phyloP scores from a whole-genome alignment of 2,888 invertebrate species.

The Poecilus cupreus region DNA sequence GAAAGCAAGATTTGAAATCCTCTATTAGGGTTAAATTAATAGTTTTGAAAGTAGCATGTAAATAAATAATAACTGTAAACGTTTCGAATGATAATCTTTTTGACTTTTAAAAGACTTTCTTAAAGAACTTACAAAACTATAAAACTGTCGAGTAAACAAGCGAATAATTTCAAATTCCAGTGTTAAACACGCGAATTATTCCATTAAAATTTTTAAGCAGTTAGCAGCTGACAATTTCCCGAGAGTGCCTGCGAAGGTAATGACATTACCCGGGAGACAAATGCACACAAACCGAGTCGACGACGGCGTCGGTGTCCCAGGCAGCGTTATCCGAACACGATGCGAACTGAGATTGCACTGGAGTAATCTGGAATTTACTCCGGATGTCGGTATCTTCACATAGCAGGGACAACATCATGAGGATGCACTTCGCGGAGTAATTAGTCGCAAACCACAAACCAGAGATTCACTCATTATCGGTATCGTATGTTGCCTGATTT shows the following conservation, averaged over 20 bases:
- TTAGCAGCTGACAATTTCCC: slow-evolving; percentile 3
- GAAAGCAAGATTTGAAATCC: too few species aligned
- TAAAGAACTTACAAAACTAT: too few species aligned
- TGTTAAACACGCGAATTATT: not conserved
- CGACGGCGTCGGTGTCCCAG: not conserved
- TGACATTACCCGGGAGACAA: slow-evolving; percentile 14
- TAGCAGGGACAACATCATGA: too few species aligned
- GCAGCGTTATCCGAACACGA: too few species aligned
- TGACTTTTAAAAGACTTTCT: not conserved
- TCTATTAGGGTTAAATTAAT: too few species aligned
- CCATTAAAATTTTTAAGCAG: not conserved
- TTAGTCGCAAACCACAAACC: not conserved
- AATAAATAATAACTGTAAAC: too few species aligned
- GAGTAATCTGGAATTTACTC: slow-evolving; percentile 10
- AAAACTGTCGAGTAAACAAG: too few species aligned
- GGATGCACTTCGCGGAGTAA: too few species aligned
- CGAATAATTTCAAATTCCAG: not conserved
- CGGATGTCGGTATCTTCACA: not conserved
- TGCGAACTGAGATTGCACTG: not conserved
- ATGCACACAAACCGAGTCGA: not conserved
- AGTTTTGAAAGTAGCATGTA: too few species aligned
- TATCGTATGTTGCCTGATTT: too few species aligned
- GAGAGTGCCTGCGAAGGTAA: not conserved
- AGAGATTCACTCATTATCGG: too few species aligned
- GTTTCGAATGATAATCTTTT: too few species aligned